Conservation (phyloP, 2,888 invertebrate genomes). For the Pycnomerus fuliginosus region DNA sequence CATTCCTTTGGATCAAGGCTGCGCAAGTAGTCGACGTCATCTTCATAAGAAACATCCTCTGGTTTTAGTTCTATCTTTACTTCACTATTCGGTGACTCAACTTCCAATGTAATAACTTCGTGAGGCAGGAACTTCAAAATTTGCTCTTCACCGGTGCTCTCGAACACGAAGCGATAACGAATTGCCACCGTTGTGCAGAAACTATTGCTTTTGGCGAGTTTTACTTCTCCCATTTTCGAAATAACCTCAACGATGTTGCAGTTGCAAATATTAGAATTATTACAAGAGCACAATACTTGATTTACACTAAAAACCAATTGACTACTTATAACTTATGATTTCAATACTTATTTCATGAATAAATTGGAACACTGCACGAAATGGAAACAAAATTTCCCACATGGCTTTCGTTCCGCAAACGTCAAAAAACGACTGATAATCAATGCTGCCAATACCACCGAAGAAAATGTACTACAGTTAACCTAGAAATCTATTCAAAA, state of each 20-base stretch:
- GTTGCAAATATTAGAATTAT: too few species aligned
- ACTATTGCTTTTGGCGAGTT: slow-evolving; percentile 30
- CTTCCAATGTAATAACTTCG: slow-evolving; percentile 41
- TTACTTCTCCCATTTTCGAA: slow-evolving; percentile 46
- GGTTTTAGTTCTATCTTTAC: slow-evolving; percentile 37
- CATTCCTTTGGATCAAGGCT: slow-evolving; percentile 94
- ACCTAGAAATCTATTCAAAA: too few species aligned
- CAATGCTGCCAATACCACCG: neutral
- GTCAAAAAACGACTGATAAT: slow-evolving; percentile 7
- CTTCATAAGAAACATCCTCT: slow-evolving; percentile 58
- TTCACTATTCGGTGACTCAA: slow-evolving; percentile 34
- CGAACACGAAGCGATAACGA: slow-evolving; percentile 47
- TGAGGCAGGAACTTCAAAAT: slow-evolving; percentile 44
- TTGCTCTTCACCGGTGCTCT: slow-evolving; percentile 39
- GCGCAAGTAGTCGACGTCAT: slow-evolving; percentile 79
- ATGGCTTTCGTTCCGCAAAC: slow-evolving; percentile 31
- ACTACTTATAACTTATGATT: too few species aligned
- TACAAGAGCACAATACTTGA: too few species aligned
- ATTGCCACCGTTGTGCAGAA: slow-evolving; percentile 45
- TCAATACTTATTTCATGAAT: neutral
- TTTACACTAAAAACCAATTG: too few species aligned
- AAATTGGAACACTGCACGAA: slow-evolving; percentile 1
- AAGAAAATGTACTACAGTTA: too few species aligned
- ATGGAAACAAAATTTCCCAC: slow-evolving; percentile 37
- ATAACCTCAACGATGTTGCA: slow-evolving; percentile 35